Evolutionary conservation across 2,888 invertebrate species (phyloP).

Genomic region (Caenorhabditis zanzibari): DNA sequence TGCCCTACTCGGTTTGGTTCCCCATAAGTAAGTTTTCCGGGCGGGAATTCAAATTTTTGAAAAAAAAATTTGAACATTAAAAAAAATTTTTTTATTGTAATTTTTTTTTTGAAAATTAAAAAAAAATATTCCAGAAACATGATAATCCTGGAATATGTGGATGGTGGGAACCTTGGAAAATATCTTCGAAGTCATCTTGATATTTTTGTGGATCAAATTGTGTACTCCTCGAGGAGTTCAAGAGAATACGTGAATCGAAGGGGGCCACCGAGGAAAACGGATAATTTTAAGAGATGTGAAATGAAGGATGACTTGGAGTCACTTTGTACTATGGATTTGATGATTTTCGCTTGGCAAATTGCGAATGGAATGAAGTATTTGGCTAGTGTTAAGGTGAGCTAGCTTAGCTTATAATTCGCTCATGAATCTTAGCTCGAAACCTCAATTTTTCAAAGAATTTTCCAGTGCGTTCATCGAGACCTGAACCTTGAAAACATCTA

Average conservation of each 20-base stretch:
- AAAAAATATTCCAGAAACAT: slow-evolving; percentile 36
- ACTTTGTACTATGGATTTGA: slow-evolving; percentile 86
- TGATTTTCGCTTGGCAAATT: slow-evolving; percentile 96
- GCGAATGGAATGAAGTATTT: slow-evolving; percentile 98
- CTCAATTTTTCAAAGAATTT: background rate
- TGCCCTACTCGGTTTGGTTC: background rate
- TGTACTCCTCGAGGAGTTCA: slow-evolving; percentile 22
- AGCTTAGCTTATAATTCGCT: too few species aligned
- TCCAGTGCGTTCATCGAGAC: slow-evolving; percentile 91
- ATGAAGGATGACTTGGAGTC: slow-evolving; percentile 23
- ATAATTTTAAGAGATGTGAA: slow-evolving; percentile 23
- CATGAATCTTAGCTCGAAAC: background rate
- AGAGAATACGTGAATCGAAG: slow-evolving; percentile 43
- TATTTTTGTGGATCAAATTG: background rate
- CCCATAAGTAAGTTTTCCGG: background rate
- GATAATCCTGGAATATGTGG: slow-evolving; percentile 67
- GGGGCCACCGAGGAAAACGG: slow-evolving; percentile 5
- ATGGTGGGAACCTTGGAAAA: slow-evolving; percentile 49
- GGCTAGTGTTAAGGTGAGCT: slow-evolving; percentile 91
- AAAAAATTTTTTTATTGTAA: too few species aligned
- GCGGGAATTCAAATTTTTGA: slow-evolving; percentile 58
- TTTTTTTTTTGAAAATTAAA: slow-evolving; percentile 18
- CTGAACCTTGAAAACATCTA: slow-evolving; percentile 96
- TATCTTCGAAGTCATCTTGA: background rate
- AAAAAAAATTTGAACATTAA: too few species aligned